Conservation (phyloP, 30 jellyfish, hydroid and myxozoan species). For the Hydractinia echinata region DNA sequence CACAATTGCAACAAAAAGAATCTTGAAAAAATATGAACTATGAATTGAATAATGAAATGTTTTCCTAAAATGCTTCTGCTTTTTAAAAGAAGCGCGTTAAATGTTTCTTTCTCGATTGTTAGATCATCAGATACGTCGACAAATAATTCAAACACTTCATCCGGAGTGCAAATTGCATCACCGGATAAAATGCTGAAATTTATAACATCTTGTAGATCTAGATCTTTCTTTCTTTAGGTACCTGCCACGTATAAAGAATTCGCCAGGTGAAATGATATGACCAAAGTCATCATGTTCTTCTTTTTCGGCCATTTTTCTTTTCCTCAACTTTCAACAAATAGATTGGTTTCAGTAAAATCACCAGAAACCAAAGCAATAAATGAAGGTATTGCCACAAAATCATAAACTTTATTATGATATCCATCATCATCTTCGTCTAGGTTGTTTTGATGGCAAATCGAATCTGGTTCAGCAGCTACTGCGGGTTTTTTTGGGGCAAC, state of each 20-base stretch:
- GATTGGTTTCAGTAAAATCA: not conserved
- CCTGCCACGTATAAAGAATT: not conserved
- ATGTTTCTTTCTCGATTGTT: not conserved
- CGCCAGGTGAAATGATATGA: constrained; percentile 5
- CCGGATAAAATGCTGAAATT: not conserved
- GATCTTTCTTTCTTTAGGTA: not conserved
- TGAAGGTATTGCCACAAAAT: not conserved
- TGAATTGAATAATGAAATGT: not conserved
- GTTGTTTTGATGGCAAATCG: not conserved
- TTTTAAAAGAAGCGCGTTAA: not conserved
- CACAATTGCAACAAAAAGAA: not conserved
- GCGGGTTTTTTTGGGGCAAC: not conserved
- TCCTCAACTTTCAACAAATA: constrained; percentile 1
- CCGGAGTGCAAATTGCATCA: not conserved
- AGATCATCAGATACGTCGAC: not conserved
- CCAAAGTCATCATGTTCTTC: constrained; percentile 8
- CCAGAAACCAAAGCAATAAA: constrained; percentile 15
- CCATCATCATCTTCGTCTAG: not conserved
- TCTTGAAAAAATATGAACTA: not conserved
- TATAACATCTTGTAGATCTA: not conserved
- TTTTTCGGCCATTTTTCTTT: not conserved
- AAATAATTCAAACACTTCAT: not conserved
- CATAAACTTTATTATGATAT: not conserved
- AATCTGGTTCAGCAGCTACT: not conserved
- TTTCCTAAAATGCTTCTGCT: not conserved